A percentile compares a stretch with the other conserved stretches of the same genome.
phyloP scores from a whole-genome alignment of 2,888 invertebrate genomes.

The Tinea semifulvella region DNA sequence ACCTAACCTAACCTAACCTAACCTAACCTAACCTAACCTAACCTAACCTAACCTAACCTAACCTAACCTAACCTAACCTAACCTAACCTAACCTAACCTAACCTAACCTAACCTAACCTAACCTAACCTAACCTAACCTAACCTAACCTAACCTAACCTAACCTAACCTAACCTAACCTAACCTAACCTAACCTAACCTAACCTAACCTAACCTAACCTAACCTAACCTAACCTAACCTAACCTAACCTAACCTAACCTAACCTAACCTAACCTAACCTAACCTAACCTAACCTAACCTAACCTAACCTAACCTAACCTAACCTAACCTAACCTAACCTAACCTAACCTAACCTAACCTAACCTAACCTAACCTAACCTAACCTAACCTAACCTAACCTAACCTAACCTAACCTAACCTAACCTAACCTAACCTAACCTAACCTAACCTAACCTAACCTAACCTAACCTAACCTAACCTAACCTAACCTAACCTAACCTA shows the following conservation, averaged over 20 bases:
- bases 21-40: slow-evolving; percentile 20
- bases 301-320: slow-evolving; percentile 23
- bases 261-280: slow-evolving; percentile 25
- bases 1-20: slow-evolving; percentile 23
- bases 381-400: slow-evolving; percentile 22
- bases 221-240: slow-evolving; percentile 22
- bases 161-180: slow-evolving; percentile 23
- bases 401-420: slow-evolving; percentile 21
- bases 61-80: slow-evolving; percentile 22
- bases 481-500: slow-evolving; percentile 23
- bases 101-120: slow-evolving; percentile 25
- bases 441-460: slow-evolving; percentile 24
- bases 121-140: slow-evolving; percentile 24
- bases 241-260: slow-evolving; percentile 21
- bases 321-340: slow-evolving; percentile 23
- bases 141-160: slow-evolving; percentile 23
- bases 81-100: slow-evolving; percentile 21
- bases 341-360: slow-evolving; percentile 20
- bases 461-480: slow-evolving; percentile 23
- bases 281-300: slow-evolving; percentile 24
- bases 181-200: slow-evolving; percentile 20
- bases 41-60: slow-evolving; percentile 20
- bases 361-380: slow-evolving; percentile 20
- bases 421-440: slow-evolving; percentile 25
- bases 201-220: slow-evolving; percentile 20